These are phyloP conservation scores for Drosophila pruinosa DNA, from an alignment of 1,140 invertebrate species.

Conservation along the genomic window DNA sequence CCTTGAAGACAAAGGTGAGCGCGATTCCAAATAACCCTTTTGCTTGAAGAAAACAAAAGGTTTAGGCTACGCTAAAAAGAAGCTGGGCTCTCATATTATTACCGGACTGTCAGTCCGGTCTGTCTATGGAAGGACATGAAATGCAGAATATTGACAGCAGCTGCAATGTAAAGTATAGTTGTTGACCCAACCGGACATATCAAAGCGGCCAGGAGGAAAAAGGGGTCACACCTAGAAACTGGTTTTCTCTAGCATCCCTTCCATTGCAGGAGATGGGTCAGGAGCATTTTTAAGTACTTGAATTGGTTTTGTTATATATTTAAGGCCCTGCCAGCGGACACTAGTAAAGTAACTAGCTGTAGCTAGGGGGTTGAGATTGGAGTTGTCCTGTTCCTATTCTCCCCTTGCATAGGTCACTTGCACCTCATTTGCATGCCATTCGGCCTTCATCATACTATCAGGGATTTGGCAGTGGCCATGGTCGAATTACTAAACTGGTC, in stretches of 20 bases:
- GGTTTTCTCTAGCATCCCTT: constrained; percentile 70
- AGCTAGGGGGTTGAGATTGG: constrained; percentile 30
- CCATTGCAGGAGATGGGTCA: background rate
- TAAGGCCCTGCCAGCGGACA: constrained; percentile 13
- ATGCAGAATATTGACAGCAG: background rate
- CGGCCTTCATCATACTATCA: background rate
- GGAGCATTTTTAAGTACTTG: constrained; percentile 35
- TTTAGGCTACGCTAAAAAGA: background rate
- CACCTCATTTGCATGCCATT: background rate
- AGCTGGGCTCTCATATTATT: background rate
- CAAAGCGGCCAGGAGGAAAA: constrained; percentile 12
- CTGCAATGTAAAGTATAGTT: background rate
- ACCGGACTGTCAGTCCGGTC: background rate
- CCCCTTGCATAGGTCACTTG: constrained; percentile 39
- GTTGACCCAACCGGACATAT: constrained; percentile 52
- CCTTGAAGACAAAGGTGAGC: too few species aligned
- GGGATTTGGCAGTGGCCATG: too few species aligned
- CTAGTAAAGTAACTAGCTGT: background rate
- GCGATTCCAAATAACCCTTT: too few species aligned
- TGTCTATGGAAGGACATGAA: background rate
- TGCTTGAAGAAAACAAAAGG: too few species aligned
- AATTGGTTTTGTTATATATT: constrained; percentile 38
- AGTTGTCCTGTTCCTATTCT: constrained; percentile 12
- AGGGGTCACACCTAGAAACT: constrained; percentile 44
- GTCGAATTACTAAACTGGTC: background rate